A percentile compares a stretch with the other conserved stretches of the same genome.
Evolutionary conservation across 2,113 vertebrate genomes (phyloP).

Genomic region (Etia nguti): DNA sequence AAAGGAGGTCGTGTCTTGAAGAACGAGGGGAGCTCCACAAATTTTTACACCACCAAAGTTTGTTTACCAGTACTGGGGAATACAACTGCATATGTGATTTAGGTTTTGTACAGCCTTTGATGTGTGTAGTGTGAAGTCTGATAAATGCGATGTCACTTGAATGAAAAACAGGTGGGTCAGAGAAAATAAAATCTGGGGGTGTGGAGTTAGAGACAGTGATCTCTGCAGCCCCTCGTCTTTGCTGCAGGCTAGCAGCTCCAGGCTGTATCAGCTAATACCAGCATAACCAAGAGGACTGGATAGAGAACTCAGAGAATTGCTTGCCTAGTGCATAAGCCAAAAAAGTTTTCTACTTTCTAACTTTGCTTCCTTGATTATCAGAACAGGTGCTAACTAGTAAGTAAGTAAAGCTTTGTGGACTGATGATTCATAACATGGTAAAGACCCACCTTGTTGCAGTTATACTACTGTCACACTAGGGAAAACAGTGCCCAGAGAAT

Average conservation of each 20-base stretch:
- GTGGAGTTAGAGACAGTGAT: neutral
- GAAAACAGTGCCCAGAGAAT: neutral
- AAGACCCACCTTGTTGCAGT: neutral
- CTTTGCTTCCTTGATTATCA: neutral
- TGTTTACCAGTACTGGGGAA: neutral
- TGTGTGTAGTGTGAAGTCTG: neutral
- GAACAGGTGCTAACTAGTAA: neutral
- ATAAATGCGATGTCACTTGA: neutral
- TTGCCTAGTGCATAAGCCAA: neutral
- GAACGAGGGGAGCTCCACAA: neutral
- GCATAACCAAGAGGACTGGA: neutral
- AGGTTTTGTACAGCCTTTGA: neutral
- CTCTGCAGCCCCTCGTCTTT: neutral
- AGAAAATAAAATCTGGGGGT: neutral
- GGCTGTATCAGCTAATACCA: neutral
- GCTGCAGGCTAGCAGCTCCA: neutral
- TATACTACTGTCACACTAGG: neutral
- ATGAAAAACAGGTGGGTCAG: neutral
- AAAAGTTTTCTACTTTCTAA: neutral
- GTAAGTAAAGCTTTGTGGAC: neutral
- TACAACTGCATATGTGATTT: neutral
- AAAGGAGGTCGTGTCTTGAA: neutral
- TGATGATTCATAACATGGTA: neutral
- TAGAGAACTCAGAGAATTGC: neutral
- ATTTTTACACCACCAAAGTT: neutral